Conservation (phyloP, 2,888 invertebrate species). For the Ichneumon xanthorius region DNA sequence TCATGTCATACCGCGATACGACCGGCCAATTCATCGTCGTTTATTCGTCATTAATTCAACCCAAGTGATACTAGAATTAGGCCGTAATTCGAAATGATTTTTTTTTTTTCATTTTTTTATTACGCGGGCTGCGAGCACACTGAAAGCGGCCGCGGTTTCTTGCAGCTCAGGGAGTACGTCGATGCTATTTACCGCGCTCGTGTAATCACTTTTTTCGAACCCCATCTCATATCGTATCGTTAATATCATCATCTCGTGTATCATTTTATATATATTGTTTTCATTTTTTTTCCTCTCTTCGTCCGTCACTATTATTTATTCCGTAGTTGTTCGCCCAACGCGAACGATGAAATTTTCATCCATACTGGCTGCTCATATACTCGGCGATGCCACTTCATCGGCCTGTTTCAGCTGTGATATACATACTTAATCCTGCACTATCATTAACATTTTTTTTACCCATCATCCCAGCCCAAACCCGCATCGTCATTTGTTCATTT, state of each 20-base stretch:
- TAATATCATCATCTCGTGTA: background rate
- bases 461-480: background rate
- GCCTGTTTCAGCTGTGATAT: slow-evolving; percentile 70
- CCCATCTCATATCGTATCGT: background rate
- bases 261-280: background rate
- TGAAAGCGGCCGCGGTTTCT: slow-evolving; percentile 28
- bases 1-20: slow-evolving; percentile 29
- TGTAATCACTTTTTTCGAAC: background rate
- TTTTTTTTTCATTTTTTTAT: slow-evolving; percentile 7
- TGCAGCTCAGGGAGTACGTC: slow-evolving; percentile 13
- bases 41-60: slow-evolving; percentile 50
- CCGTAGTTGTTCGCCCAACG: slow-evolving; percentile 27
- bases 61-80: slow-evolving; percentile 67
- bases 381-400: slow-evolving; percentile 62
- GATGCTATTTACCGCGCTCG: background rate
- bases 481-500: slow-evolving; percentile 21
- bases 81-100: slow-evolving; percentile 52
- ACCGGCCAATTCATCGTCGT: slow-evolving; percentile 47
- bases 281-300: background rate
- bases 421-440: slow-evolving; percentile 61
- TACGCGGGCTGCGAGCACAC: slow-evolving; percentile 18
- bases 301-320: slow-evolving; percentile 56
- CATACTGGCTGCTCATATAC: slow-evolving; percentile 45
- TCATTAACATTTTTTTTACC: slow-evolving; percentile 24
- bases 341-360: slow-evolving; percentile 51